These are phyloP conservation scores for Ataeniobius toweri DNA, from an alignment of 2,797 vertebrate species.

Conservation along the genomic window DNA sequence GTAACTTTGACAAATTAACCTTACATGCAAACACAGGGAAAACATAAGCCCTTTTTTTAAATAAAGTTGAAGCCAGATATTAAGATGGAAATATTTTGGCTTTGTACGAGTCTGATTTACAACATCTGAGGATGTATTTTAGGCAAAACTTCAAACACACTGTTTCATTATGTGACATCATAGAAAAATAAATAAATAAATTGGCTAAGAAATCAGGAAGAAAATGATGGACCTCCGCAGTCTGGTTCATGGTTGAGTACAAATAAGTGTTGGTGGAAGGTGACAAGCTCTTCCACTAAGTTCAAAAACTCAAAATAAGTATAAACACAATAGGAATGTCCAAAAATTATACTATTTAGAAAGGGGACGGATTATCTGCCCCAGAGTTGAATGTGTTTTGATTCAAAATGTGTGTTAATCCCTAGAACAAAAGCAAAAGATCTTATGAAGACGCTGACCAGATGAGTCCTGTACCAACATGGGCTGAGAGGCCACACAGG, in stretches of 20 bases:
- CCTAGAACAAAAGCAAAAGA: neutral
- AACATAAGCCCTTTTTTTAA: neutral
- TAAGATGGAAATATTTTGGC: neutral
- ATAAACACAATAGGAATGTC: neutral
- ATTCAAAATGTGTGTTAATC: neutral
- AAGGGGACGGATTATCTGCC: neutral
- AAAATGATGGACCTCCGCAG: neutral
- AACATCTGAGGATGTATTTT: neutral
- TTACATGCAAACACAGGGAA: neutral
- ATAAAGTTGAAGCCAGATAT: neutral
- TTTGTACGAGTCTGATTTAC: neutral
- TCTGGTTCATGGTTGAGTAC: neutral
- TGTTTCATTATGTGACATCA: neutral
- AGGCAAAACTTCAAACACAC: neutral
- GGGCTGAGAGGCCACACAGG: neutral
- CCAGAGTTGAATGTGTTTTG: neutral
- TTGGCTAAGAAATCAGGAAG: neutral
- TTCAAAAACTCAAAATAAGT: neutral
- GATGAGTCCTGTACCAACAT: neutral
- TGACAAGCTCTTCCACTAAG: neutral
- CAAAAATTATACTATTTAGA: neutral
- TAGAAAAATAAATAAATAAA: too few relatives aligned
- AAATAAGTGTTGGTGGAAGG: neutral
- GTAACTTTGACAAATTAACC: neutral
- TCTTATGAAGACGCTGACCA: neutral